Conservation (phyloP, 2,113 vertebrate genomes). For the Cyprinus carpio region DNA sequence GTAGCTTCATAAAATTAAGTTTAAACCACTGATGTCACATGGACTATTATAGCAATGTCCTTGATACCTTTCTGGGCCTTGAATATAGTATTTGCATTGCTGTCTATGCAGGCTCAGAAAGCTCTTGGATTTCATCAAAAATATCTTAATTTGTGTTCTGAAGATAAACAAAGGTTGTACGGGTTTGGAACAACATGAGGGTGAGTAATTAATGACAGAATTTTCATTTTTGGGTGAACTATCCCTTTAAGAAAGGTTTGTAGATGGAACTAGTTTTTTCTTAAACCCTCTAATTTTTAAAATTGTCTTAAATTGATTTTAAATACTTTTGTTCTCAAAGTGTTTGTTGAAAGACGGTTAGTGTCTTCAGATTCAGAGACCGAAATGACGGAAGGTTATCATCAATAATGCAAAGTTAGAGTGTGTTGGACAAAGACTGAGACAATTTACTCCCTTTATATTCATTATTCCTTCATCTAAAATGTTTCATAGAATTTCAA, state of each 20-base stretch:
- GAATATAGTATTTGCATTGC: too few relatives aligned
- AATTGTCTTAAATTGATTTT: background rate
- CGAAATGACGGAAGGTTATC: background rate
- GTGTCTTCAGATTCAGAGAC: background rate
- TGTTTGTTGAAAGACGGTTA: background rate
- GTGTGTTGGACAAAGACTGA: background rate
- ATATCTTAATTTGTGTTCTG: too few relatives aligned
- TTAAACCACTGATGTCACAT: too few relatives aligned
- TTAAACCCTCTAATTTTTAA: background rate
- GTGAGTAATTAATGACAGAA: background rate
- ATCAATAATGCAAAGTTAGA: conserved; percentile 24
- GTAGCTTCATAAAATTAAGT: too few relatives aligned
- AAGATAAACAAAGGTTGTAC: too few relatives aligned
- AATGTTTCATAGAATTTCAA: background rate
- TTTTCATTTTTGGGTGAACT: background rate
- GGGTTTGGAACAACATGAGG: too few relatives aligned
- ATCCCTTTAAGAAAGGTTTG: background rate
- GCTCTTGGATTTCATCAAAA: too few relatives aligned
- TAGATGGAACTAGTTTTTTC: background rate
- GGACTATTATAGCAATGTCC: too few relatives aligned
- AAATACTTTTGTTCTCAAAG: background rate
- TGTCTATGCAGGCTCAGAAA: too few relatives aligned
- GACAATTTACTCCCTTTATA: background rate
- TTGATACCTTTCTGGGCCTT: too few relatives aligned
- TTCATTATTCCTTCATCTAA: background rate